These are phyloP conservation scores for Salpingus planirostris DNA, from an alignment of 2,888 invertebrate genomes.

Conservation along the genomic window DNA sequence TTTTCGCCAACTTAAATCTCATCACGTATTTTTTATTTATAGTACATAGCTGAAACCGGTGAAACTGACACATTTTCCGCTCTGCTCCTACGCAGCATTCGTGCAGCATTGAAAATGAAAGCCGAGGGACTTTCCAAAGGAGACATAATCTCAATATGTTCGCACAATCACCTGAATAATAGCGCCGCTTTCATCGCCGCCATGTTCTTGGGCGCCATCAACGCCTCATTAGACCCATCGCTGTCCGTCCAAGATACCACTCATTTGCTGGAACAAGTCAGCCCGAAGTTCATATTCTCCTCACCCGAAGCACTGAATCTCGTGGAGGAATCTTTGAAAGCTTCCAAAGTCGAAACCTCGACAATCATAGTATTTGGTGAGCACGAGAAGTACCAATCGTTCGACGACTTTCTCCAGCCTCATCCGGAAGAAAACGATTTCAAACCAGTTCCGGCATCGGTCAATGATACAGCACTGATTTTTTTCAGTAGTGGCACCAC, in stretches of 20 bases:
- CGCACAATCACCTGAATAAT: constrained; percentile 41
- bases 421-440: too few relatives aligned
- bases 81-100: constrained; percentile 37
- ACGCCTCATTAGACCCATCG: constrained; percentile 28
- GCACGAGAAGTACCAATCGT: too few relatives aligned
- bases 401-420: too few relatives aligned
- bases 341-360: constrained; percentile 16
- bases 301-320: constrained; percentile 20
- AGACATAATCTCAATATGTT: constrained; percentile 44
- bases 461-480: too few relatives aligned
- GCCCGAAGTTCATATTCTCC: constrained; percentile 30
- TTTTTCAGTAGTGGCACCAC: too few relatives aligned
- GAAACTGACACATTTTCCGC: constrained; percentile 41
- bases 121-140: constrained; percentile 36
- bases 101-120: constrained; percentile 41
- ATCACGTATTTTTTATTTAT: too few relatives aligned
- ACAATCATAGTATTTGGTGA: constrained; percentile 29
- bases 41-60: constrained; percentile 32
- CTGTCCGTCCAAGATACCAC: constrained; percentile 23
- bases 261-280: constrained; percentile 26
- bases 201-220: constrained; percentile 38
- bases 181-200: constrained; percentile 44
- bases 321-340: constrained; percentile 24
- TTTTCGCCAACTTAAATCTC: too few relatives aligned
- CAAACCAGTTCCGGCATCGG: too few relatives aligned